Evolutionary conservation across 2,797 vertebrate species (phyloP).

Genomic region (Danio jaintianensis): DNA sequence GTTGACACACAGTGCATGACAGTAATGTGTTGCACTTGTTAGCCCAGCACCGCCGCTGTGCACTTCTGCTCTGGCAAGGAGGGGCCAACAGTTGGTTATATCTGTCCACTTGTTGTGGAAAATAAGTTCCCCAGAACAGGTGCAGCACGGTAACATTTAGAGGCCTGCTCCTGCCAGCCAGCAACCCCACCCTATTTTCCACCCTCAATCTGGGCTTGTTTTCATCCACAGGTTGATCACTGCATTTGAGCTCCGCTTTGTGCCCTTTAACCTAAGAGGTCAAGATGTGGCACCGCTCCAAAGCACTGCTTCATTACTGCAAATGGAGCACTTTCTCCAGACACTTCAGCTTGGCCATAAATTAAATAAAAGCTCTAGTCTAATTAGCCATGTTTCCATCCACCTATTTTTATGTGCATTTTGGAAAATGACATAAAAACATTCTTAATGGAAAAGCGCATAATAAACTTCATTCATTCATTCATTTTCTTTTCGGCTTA

Average conservation of each 20-base stretch:
- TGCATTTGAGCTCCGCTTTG: slow-evolving; percentile 33
- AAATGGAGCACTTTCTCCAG: slow-evolving; percentile 53
- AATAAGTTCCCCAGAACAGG: slow-evolving; percentile 65
- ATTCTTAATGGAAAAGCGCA: too few species aligned
- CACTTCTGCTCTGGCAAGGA: slow-evolving; percentile 12
- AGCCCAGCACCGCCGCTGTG: slow-evolving; percentile 28
- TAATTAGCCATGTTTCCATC: too few species aligned
- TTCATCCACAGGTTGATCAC: slow-evolving; percentile 27
- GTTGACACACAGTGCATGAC: slow-evolving; percentile 64
- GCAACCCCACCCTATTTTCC: slow-evolving; percentile 68
- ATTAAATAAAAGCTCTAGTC: too few species aligned
- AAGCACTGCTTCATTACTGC: background rate
- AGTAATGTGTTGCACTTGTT: slow-evolving; percentile 69
- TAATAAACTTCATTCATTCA: too few species aligned
- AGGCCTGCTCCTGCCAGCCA: slow-evolving; percentile 58
- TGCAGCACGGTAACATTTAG: slow-evolving; percentile 69
- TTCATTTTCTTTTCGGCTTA: too few species aligned
- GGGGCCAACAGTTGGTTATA: slow-evolving; percentile 31
- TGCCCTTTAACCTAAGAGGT: slow-evolving; percentile 54
- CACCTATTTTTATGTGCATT: too few species aligned
- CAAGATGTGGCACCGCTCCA: slow-evolving; percentile 33
- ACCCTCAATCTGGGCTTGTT: slow-evolving; percentile 29
- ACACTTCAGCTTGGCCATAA: slow-evolving; percentile 4
- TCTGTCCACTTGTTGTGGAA: slow-evolving; percentile 67
- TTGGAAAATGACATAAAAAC: too few species aligned